These are phyloP conservation scores for Trachymyrmex septentrionalis DNA, from an alignment of 1,140 invertebrate genomes.

Conservation along the genomic window DNA sequence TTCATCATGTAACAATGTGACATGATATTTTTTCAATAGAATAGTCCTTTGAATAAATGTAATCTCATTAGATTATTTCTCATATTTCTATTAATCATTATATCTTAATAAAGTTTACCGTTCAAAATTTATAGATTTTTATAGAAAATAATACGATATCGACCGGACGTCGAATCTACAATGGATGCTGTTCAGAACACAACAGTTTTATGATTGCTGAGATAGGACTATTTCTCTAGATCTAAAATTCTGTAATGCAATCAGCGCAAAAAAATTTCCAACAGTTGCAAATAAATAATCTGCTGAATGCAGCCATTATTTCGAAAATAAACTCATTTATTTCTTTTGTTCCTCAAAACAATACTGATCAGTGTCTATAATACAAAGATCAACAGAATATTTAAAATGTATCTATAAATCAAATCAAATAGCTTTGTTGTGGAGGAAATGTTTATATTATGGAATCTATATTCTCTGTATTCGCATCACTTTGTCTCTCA, in stretches of 20 bases:
- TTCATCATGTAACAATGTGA: too few relatives aligned
- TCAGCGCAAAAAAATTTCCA: too few relatives aligned
- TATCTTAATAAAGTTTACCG: slow-evolving; percentile 59
- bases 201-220: too few relatives aligned
- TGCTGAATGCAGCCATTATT: not conserved
- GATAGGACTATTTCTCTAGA: too few relatives aligned
- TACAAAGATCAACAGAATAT: not conserved
- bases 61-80: not conserved
- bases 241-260: too few relatives aligned
- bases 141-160: slow-evolving; percentile 74
- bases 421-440: not conserved
- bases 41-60: too few relatives aligned
- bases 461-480: not conserved
- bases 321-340: not conserved
- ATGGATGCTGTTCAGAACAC: slow-evolving; percentile 84
- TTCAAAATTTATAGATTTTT: slow-evolving; percentile 72
- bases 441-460: not conserved
- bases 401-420: not conserved
- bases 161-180: slow-evolving; percentile 91
- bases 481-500: not conserved
- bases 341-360: not conserved
- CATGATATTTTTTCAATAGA: too few relatives aligned
- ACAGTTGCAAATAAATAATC: too few relatives aligned
- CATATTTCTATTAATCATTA: not conserved
- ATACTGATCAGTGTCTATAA: not conserved